Evolutionary conservation across 2,797 vertebrate species (phyloP), one percentile per base, ranked within the genome.

Genomic region (Macropus fuliginosus): DNA sequence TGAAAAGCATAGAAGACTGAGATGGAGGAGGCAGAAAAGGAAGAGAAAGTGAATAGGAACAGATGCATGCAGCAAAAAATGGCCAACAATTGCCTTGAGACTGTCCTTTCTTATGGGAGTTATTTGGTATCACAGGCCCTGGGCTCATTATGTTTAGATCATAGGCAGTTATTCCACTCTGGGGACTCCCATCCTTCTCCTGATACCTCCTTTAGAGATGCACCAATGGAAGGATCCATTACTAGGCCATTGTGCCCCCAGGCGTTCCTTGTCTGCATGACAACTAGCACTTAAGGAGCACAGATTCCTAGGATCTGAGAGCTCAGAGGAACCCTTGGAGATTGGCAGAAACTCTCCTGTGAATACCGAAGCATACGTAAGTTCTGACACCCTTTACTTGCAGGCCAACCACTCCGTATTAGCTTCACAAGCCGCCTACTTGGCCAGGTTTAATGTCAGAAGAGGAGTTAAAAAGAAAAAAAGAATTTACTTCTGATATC

Each of bases 401-500:
- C 34, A 90, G 93, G 54, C 5, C 92, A 24, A 92, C 62, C 46
- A 34, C 18, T 10, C 91, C 93, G 28, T 28, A 54, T 52, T 92
- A 28, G 0, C 52, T 10, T 89, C 21, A 62, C 91, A 94, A 97
- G 74, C 94, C 34, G 50, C 55, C 92, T 91, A 95, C 81, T 93
- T 91, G 92, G 94, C 14, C 52, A 56, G 55, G 62, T 92, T 94
- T 97, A 91, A 96, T 96, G 92, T 92, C 62, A 91, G 18, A 91
- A 93, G 27, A 95, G 93, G 62, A 93, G 74, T 87, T 87, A 87
- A 87, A 87, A 50, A 87, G 40, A 87, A 87, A 81, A 52, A 52
- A 10, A 87, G 50, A 55, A 56, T 93, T 89, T 96, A 54, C 81
- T 52, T 52, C 34, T 0, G 18, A 94, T 56, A 96, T 46, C 14